Conservation (phyloP, 2,113 vertebrate species). For the Apteryx mantelli region DNA sequence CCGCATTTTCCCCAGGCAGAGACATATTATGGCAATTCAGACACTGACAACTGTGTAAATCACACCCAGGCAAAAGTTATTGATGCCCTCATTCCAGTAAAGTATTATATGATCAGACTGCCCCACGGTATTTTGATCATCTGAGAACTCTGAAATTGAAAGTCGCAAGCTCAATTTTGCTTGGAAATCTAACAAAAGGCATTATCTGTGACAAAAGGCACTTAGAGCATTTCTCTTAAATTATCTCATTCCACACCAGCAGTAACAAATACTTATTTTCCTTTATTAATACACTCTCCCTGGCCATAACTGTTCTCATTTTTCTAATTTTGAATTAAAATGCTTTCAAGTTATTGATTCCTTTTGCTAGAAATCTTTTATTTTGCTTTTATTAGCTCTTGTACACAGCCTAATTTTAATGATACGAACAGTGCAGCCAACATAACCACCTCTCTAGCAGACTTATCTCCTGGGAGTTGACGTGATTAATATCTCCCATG, state of each 20-base stretch:
- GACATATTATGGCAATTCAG: constrained; percentile 61
- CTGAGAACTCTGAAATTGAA: constrained; percentile 66
- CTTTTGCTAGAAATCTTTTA: constrained; percentile 17
- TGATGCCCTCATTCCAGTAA: constrained; percentile 64
- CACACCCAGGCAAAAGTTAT: constrained; percentile 46
- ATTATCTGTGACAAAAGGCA: constrained; percentile 59
- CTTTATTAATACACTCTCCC: constrained; percentile 55
- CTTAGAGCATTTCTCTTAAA: constrained; percentile 57
- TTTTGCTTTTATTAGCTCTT: constrained; percentile 11
- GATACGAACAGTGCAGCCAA: not conserved
- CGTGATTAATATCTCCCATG: constrained; percentile 22
- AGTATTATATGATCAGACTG: constrained; percentile 51
- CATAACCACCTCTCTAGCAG: not conserved
- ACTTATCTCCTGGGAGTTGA: not conserved
- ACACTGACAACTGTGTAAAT: constrained; percentile 66
- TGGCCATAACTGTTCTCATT: constrained; percentile 35
- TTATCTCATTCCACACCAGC: constrained; percentile 57
- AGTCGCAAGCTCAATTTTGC: constrained; percentile 27
- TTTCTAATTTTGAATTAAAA: constrained; percentile 55
- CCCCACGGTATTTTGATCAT: constrained; percentile 51
- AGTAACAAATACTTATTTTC: constrained; percentile 60
- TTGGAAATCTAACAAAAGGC: constrained; percentile 45
- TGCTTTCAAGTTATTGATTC: constrained; percentile 18
- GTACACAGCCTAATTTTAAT: constrained; percentile 2
- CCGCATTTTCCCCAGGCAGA: constrained; percentile 57